phyloP scores from a whole-genome alignment of 1,140 invertebrate genomes.

The Ooceraea biroi region DNA sequence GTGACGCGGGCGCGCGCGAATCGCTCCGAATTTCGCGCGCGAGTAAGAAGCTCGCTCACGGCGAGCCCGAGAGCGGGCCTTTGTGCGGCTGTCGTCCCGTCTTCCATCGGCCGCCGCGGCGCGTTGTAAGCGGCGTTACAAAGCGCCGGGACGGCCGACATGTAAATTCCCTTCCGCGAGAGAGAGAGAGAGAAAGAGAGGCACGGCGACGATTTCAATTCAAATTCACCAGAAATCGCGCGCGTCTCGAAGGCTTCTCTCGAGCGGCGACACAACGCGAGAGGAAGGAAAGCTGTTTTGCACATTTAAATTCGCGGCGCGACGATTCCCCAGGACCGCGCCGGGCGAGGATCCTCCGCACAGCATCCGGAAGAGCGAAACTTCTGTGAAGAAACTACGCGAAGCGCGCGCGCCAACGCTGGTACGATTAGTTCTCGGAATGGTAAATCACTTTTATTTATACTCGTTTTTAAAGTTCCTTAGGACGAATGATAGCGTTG shows the following conservation, averaged over 20 bases:
- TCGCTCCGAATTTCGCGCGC: constrained; percentile 37
- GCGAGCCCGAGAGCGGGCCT: constrained; percentile 1
- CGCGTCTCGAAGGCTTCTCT: not conserved
- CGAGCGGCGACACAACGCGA: not conserved
- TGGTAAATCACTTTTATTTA: too few relatives aligned
- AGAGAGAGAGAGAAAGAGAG: too few relatives aligned
- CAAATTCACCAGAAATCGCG: constrained; percentile 24
- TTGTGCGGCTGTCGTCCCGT: constrained; percentile 27
- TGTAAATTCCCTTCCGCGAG: constrained; percentile 43
- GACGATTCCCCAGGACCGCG: not conserved
- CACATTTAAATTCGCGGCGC: not conserved
- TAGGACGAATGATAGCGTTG: too few relatives aligned
- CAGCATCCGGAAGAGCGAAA: not conserved
- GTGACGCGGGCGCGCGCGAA: constrained; percentile 10
- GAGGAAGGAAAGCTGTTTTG: constrained; percentile 15
- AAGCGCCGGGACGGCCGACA: constrained; percentile 44
- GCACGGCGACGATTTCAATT: constrained; percentile 46
- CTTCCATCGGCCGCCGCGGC: not conserved
- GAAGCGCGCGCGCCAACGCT: not conserved
- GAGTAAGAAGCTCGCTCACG: constrained; percentile 35
- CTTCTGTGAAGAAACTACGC: too few relatives aligned
- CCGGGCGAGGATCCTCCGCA: not conserved
- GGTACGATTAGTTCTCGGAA: too few relatives aligned
- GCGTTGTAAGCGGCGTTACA: constrained; percentile 47
- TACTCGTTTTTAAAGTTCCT: too few relatives aligned